Percentiles rank a stretch among this genome's conserved stretches.
Evolutionary conservation across 2,113 vertebrate species (phyloP).

Genomic region (Cygnus atratus): DNA sequence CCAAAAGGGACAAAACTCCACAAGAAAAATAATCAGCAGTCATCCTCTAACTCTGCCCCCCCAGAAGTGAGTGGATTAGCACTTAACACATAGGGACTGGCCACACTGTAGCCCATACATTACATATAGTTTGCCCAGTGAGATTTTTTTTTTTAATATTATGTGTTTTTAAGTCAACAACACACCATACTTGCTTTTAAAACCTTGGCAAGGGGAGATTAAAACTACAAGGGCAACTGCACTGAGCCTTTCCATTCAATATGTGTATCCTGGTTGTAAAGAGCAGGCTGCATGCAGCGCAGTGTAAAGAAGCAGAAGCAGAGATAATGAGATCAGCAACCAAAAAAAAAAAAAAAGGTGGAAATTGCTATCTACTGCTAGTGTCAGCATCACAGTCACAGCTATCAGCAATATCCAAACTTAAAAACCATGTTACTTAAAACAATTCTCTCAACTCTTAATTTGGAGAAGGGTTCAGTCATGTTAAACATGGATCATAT

Average conservation of each 20-base stretch:
- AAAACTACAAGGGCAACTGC: background rate
- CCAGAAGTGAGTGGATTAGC: accelerated
- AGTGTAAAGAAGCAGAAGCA: background rate
- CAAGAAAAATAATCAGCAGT: background rate
- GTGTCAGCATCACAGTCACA: background rate
- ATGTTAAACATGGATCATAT: accelerated
- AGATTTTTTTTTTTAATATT: background rate
- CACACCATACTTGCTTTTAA: background rate
- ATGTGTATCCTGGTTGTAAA: background rate
- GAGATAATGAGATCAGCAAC: background rate
- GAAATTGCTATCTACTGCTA: background rate
- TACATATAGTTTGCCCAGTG: background rate
- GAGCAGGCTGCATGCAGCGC: background rate
- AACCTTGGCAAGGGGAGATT: background rate
- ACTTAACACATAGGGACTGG: background rate
- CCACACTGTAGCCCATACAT: background rate
- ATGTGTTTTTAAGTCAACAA: background rate
- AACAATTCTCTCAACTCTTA: background rate
- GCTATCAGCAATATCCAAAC: background rate
- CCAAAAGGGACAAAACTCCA: background rate
- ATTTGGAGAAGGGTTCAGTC: background rate
- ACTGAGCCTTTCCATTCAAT: background rate
- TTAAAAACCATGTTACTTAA: background rate
- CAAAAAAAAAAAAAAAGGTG: accelerated
- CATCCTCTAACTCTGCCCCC: background rate